Conservation (phyloP, 2,113 vertebrate genomes). For the Rhabdornis inornatus region DNA sequence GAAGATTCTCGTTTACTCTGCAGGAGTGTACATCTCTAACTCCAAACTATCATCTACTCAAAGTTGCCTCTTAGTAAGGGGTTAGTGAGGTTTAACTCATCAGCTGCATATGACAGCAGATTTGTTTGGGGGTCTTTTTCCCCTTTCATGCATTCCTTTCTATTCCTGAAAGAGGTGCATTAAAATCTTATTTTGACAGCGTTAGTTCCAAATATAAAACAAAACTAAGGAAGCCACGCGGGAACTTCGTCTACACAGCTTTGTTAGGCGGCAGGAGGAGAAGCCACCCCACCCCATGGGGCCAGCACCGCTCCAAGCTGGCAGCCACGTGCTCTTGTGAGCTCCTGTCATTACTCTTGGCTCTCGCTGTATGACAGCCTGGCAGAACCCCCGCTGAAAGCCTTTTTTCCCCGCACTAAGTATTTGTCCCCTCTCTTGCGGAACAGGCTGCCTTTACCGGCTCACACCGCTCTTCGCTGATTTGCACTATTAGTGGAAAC, state of each 20-base stretch:
- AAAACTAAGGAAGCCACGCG: neutral
- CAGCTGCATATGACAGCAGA: neutral
- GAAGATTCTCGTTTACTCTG: neutral
- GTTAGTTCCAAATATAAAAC: neutral
- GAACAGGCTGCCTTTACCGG: neutral
- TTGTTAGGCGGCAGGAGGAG: neutral
- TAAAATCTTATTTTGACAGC: neutral
- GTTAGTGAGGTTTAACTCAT: neutral
- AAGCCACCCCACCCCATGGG: neutral
- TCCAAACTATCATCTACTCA: neutral
- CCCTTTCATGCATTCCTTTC: neutral
- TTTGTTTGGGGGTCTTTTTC: neutral
- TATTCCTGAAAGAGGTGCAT: neutral
- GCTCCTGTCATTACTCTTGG: accelerated
- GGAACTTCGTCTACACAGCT: neutral
- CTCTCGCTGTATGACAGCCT: neutral
- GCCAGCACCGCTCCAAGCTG: neutral
- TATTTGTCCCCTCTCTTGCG: accelerated
- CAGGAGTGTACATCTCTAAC: accelerated
- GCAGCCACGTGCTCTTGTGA: neutral
- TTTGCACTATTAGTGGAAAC: accelerated
- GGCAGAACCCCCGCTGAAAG: accelerated
- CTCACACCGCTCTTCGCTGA: neutral
- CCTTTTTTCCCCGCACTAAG: neutral
- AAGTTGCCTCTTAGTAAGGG: neutral